A percentile compares a stretch with the other conserved stretches of the same genome.
Evolutionary conservation across 2,797 vertebrate genomes (phyloP).

Genomic region (Tamandua tetradactyla): DNA sequence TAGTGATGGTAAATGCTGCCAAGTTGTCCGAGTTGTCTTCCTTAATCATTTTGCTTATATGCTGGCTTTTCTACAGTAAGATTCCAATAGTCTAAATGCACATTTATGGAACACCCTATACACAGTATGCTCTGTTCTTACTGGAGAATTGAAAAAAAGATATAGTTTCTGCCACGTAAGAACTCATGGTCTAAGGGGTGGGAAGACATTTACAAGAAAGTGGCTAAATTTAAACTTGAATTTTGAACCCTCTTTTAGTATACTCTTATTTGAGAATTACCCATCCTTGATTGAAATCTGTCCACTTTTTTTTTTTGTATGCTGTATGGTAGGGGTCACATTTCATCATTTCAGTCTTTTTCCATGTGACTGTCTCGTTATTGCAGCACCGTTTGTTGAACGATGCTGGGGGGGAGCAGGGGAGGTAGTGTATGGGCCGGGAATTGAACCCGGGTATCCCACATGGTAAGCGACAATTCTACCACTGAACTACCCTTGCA

Average conservation of each 20-base stretch:
- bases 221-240: not conserved
- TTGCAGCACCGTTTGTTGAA: no score
- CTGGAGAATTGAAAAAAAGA: not conserved
- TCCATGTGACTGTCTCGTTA: no score
- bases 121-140: not conserved
- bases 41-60: not conserved
- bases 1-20: constrained; percentile 65
- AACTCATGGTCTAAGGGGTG: not conserved
- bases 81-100: not conserved
- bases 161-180: not conserved
- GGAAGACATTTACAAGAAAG: not conserved
- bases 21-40: constrained; percentile 61
- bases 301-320: no score
- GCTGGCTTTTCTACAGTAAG: constrained; percentile 34
- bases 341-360: no score
- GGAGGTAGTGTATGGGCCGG: no score
- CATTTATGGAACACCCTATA: not conserved
- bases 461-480: no score
- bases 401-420: no score
- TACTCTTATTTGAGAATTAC: not conserved
- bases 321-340: no score
- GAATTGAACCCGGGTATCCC: no score
- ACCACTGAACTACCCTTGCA: no score
- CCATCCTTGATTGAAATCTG: not conserved
- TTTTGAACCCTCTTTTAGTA: not conserved